Base-by-base conservation (phyloP, 2,888 invertebrate genomes). In the Luperina nickerlii region DNA sequence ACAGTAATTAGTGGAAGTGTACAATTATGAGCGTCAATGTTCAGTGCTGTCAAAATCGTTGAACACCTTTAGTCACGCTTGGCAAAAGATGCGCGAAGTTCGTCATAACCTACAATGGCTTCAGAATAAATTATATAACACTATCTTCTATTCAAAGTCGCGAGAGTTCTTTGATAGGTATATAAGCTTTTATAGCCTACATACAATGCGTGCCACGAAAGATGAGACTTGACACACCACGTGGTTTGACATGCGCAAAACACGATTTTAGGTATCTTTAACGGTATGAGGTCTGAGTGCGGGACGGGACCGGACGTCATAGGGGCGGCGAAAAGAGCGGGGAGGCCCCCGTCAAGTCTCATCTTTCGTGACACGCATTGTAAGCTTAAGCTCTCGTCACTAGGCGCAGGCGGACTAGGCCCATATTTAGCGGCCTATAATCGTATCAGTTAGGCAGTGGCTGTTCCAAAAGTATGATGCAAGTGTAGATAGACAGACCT, bases 1-100 rank as follows among this genome's bases (percentile, higher is more conserved):
- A n/a, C n/a, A n/a, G n/a, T n/a, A n/a, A n/a, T n/a, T n/a, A n/a
- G n/a, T n/a, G n/a, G n/a, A n/a, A n/a, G n/a, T n/a, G n/a, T n/a
- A n/a, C n/a, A n/a, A 85, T 85, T 77, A 83, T 73, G 3, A 85
- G 70, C 32, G 63, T 79, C 65, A 79, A 62, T 57, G 45, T 69
- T 48, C 24, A 65, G 8, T 45, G 65, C 73, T 76, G 75, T 68
- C 83, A 81, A 63, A 45, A 51, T 63, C 11, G 38, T 45, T 83
- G n/a, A 69, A 67, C 38, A 54, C n/a, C 54, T 69, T 73, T 67
- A 70, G 80, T 70, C 60, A 62, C n/a, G 81, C 73, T 76, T 78
- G 73, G 74, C 73, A 83, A 80, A 77, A 73, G 45, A 76, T 76
- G 66, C 45, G 74, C 42, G 24, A 48, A 27, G 42, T 51, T 71